Evolutionary conservation across 2,113 vertebrate species (phyloP).

Genomic region (Gambusia affinis): DNA sequence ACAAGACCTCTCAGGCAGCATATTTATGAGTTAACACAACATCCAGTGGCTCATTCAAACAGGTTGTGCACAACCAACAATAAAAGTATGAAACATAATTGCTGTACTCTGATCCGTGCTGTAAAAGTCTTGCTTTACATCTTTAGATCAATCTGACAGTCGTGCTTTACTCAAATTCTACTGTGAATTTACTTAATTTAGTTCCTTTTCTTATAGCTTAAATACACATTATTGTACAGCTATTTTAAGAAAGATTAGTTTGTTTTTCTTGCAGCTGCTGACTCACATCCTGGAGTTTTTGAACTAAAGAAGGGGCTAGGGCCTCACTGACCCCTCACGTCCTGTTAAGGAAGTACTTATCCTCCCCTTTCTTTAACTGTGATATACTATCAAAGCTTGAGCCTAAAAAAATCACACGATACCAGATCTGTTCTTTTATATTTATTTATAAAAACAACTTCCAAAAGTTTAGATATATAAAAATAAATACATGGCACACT

Average conservation of each 20-base stretch:
- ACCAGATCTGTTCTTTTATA: slow-evolving; percentile 23
- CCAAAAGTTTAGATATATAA: slow-evolving; percentile 20
- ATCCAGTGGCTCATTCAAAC: neutral
- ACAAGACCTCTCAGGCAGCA: slow-evolving; percentile 8
- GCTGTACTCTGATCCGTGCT: neutral
- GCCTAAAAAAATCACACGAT: slow-evolving; percentile 15
- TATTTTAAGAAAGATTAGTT: slow-evolving; percentile 32
- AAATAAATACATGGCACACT: slow-evolving; percentile 62
- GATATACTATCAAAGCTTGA: neutral
- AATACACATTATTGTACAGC: slow-evolving; percentile 19
- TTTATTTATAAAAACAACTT: slow-evolving; percentile 60
- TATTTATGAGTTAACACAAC: neutral
- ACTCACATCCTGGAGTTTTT: slow-evolving; percentile 56
- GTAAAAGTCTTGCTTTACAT: neutral
- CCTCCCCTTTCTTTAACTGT: slow-evolving; percentile 4
- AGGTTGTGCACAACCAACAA: slow-evolving; percentile 9
- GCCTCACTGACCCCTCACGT: slow-evolving; percentile 37
- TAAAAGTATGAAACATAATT: slow-evolving; percentile 3
- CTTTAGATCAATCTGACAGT: neutral
- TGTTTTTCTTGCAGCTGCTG: slow-evolving; percentile 10
- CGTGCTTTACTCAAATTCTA: too few species aligned
- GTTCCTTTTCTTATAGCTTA: neutral
- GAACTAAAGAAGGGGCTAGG: slow-evolving; percentile 37
- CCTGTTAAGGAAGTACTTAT: slow-evolving; percentile 30
- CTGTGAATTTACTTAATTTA: neutral